These are phyloP conservation scores for Esperia sulphurella DNA, from an alignment of 2,888 invertebrate genomes.

Conservation along the genomic window DNA sequence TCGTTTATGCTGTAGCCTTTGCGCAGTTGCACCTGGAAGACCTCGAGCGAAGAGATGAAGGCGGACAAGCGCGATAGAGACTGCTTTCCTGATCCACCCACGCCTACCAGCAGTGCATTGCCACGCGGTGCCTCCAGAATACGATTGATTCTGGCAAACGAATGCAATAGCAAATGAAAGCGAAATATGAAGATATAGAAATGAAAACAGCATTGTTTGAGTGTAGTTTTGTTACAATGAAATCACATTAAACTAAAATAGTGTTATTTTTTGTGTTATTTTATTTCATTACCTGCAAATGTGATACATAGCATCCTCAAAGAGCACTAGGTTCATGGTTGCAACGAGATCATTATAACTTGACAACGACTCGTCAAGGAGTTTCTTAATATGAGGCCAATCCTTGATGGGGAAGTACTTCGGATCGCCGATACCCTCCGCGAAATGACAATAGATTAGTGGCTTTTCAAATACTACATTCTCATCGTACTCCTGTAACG, in stretches of 20 bases:
- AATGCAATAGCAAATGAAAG: neutral
- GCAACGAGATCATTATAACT: conserved; percentile 94
- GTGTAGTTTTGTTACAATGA: no score
- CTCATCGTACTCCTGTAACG: conserved; percentile 84
- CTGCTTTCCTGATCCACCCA: conserved; percentile 97
- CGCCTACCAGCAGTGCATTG: conserved; percentile 96
- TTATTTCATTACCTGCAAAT: conserved; percentile 85
- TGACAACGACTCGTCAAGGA: conserved; percentile 88
- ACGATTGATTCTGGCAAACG: conserved; percentile 86
- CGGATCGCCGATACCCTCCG: conserved; percentile 93
- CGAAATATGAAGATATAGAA: no score
- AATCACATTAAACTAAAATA: no score
- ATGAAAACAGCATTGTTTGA: no score
- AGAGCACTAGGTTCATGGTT: conserved; percentile 95
- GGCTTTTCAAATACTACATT: conserved; percentile 85
- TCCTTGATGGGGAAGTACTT: conserved; percentile 90
- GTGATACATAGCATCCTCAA: conserved; percentile 96
- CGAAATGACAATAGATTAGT: conserved; percentile 94
- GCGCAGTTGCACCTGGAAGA: conserved; percentile 94
- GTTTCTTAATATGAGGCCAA: conserved; percentile 84
- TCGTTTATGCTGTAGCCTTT: conserved; percentile 93
- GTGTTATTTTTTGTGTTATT: no score
- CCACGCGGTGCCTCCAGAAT: conserved; percentile 95
- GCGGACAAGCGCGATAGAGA: conserved; percentile 92
- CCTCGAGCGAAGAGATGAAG: conserved; percentile 93